Base-by-base conservation (phyloP, 2,888 invertebrate species). In the Amblyteles armatorius region DNA sequence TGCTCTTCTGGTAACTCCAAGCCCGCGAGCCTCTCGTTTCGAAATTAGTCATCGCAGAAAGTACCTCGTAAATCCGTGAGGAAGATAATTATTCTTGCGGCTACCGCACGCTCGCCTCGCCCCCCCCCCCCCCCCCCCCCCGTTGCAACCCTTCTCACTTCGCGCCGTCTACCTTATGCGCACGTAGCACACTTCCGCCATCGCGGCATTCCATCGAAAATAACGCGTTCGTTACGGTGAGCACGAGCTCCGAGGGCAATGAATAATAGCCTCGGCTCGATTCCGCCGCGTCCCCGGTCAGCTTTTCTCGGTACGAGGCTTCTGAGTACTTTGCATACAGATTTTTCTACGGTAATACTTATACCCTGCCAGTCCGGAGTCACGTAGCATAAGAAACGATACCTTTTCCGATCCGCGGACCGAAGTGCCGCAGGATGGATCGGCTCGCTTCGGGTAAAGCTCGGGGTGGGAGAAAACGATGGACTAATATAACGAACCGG, bases 11-110 rank as follows among this genome's bases (percentile, higher is more conserved):
- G 71, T 52, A 52, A 79, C 79, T 77, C 79, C 55, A 67, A 52
- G 44, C 71, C 44, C 68, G 40, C 76, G 55, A 74, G 52, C 71
- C 55, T 76, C 79, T 82, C 82, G 73, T 74, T 82, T 81, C 60
- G 73, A 71, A 87, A 87, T 87, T 87, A 87, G 86, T 82, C 82
- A 86, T 85, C 76, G 80, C 44, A 77, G 77, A 83, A 87, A 88
- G 87, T 86, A 79, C 87, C 82, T 88, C 86, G 83, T 88, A 88
- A 88, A 87, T 87, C 84, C 73, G 65, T 65, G 78, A 76, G 74
- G 69, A 83, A 77, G 80, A 87, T 86, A 85, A 86, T 87, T 87
- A 86, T 87, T 85, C 86, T 74, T 78, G 67, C 60, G 65, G 80
- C 67, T 80, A 57, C 36, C 40, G 77, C 57, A 26, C 57, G 26